Evolutionary conservation across 2,888 invertebrate species (phyloP).

Genomic region (Pyrochroa serraticornis): DNA sequence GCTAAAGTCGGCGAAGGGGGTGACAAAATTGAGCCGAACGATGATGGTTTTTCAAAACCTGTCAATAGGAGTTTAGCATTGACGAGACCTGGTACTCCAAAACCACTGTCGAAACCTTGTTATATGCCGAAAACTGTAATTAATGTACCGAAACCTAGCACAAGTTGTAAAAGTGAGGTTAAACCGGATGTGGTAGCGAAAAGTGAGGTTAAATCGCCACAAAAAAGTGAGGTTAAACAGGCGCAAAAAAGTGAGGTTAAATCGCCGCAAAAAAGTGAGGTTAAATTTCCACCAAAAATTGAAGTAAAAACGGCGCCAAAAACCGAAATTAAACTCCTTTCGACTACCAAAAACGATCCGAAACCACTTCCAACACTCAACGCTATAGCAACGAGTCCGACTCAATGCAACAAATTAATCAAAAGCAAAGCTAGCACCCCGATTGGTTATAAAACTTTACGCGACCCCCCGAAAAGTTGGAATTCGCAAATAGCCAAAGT

Average conservation of each 20-base stretch:
- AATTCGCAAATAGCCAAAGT: conserved; percentile 65
- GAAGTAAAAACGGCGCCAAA: background rate
- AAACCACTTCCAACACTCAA: background rate
- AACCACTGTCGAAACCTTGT: conserved; percentile 42
- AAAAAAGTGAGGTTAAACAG: background rate
- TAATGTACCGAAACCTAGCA: conserved; percentile 47
- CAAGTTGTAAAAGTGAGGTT: conserved; percentile 27
- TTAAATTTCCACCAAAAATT: background rate
- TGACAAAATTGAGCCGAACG: conserved; percentile 19
- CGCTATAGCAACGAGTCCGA: conserved; percentile 15
- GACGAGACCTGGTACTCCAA: conserved; percentile 28
- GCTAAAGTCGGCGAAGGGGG: background rate
- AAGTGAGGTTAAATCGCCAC: background rate
- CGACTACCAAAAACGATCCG: background rate
- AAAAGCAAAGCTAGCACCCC: conserved; percentile 53
- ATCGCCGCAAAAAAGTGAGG: background rate
- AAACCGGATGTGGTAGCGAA: conserved; percentile 6
- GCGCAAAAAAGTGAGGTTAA: background rate
- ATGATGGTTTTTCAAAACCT: conserved; percentile 29
- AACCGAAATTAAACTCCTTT: background rate
- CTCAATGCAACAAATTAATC: conserved; percentile 38
- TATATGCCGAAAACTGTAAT: conserved; percentile 51
- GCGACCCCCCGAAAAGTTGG: conserved; percentile 67
- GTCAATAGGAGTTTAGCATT: conserved; percentile 24
- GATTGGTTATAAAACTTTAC: conserved; percentile 64